Evolutionary conservation across 2,888 invertebrate species (phyloP).

Genomic region (Epistrophe grossulariae): DNA sequence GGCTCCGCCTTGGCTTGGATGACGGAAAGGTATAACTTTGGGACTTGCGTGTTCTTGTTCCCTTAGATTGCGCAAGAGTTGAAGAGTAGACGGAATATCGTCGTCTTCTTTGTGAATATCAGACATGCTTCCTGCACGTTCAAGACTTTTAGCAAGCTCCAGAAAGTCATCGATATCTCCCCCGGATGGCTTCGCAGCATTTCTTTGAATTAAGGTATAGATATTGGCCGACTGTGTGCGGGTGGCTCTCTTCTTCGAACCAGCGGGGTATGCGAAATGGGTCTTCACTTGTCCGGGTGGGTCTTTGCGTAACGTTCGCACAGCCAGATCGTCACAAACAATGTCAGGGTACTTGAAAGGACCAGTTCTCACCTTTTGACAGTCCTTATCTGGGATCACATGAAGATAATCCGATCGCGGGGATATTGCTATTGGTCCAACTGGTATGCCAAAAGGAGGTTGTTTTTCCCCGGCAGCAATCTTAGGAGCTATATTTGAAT

Average conservation of each 20-base stretch:
- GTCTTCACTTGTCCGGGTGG: conserved; percentile 81
- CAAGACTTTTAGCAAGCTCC: conserved; percentile 85
- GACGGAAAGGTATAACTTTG: conserved; percentile 79
- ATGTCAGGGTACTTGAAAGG: conserved; percentile 88
- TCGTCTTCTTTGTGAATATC: conserved; percentile 84
- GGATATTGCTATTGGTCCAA: conserved; percentile 92
- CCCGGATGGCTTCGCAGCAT: conserved; percentile 84
- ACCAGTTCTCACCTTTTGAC: conserved; percentile 84
- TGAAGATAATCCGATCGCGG: conserved; percentile 94
- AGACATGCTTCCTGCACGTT: conserved; percentile 87
- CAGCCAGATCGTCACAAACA: conserved; percentile 94
- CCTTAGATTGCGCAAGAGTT: conserved; percentile 80
- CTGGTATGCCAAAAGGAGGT: conserved; percentile 95
- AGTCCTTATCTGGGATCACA: conserved; percentile 85
- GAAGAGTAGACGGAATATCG: conserved; percentile 81
- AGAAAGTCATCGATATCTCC: conserved; percentile 86
- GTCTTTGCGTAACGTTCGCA: conserved; percentile 93
- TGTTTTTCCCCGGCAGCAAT: conserved; percentile 89
- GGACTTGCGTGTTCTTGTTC: conserved; percentile 79
- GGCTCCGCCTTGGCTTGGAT: conserved; percentile 83
- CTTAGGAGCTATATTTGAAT: conserved; percentile 89
- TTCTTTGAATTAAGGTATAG: conserved; percentile 89
- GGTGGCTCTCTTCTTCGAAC: conserved; percentile 90
- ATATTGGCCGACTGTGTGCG: conserved; percentile 94
- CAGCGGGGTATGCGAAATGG: conserved; percentile 80